phyloP scores from a whole-genome alignment of 2,797 vertebrate genomes.

The Salmo trutta region DNA sequence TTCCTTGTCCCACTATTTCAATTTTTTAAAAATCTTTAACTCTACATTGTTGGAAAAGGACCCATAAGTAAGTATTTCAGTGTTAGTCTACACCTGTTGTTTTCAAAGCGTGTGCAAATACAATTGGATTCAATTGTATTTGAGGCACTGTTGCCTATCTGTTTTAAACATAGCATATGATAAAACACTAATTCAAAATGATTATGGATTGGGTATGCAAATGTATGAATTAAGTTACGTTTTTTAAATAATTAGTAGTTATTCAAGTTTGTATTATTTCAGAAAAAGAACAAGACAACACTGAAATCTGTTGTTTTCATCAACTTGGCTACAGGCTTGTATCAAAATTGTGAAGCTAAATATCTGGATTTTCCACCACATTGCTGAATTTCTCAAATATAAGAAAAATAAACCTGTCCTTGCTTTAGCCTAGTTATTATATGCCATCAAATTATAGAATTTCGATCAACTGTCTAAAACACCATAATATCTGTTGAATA shows the following conservation, averaged over 20 bases:
- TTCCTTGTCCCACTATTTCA: no score
- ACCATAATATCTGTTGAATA: not conserved
- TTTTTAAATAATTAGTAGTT: no score
- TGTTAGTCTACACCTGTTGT: no score
- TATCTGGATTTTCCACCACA: no score
- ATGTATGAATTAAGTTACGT: not conserved
- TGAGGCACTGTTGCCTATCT: not conserved
- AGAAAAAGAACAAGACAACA: not conserved
- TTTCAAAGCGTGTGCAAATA: no score
- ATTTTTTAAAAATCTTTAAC: no score
- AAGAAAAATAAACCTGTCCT: not conserved
- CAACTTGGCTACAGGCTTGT: not conserved
- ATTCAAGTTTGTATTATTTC: not conserved
- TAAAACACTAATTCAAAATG: not conserved
- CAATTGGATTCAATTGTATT: no score
- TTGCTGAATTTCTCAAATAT: no score
- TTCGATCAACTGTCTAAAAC: not conserved
- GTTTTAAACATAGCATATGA: not conserved
- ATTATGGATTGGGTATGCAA: not conserved
- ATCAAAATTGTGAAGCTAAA: no score
- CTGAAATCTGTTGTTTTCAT: not conserved
- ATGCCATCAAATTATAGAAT: not conserved
- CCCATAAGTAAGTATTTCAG: no score
- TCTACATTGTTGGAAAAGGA: no score
- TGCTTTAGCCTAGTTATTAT: not conserved